Conservation (phyloP, 2,113 vertebrate genomes). For the Bucco capensis region DNA sequence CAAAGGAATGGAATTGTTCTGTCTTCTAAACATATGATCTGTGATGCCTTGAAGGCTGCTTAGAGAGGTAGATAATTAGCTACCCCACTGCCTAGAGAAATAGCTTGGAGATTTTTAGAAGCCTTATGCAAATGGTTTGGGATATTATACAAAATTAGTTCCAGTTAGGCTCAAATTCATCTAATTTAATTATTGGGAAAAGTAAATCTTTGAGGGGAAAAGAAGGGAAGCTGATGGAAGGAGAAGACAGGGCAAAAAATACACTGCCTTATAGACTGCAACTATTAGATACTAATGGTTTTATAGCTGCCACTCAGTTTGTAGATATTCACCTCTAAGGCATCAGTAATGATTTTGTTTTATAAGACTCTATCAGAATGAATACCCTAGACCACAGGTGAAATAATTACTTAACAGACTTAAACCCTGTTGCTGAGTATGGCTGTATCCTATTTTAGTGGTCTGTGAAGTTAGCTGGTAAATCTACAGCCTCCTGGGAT, state of each 20-base stretch:
- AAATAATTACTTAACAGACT: slow-evolving; percentile 21
- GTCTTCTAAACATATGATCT: slow-evolving; percentile 61
- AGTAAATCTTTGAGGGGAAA: slow-evolving; percentile 59
- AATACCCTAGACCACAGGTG: slow-evolving; percentile 17
- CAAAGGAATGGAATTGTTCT: slow-evolving; percentile 61
- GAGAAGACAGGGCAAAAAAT: background rate
- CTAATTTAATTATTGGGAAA: slow-evolving; percentile 75
- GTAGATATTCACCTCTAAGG: background rate
- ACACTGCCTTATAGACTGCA: background rate
- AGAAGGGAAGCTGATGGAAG: slow-evolving; percentile 27
- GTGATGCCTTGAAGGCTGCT: slow-evolving; percentile 68
- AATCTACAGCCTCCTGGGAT: background rate
- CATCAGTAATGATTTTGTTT: slow-evolving; percentile 30
- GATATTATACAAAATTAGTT: slow-evolving; percentile 76
- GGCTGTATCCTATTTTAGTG: background rate
- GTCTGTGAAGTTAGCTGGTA: background rate
- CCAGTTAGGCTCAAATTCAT: slow-evolving; percentile 74
- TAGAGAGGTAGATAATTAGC: slow-evolving; percentile 75
- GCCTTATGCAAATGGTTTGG: slow-evolving; percentile 69
- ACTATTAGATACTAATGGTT: slow-evolving; percentile 31
- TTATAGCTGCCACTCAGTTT: slow-evolving; percentile 31
- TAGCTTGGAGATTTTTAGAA: slow-evolving; percentile 70
- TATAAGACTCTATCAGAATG: slow-evolving; percentile 9
- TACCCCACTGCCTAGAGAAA: slow-evolving; percentile 73
- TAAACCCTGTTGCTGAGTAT: slow-evolving; percentile 9